Evolutionary conservation across 1,140 invertebrate genomes (phyloP), one percentile per base, ranked within the genome.

Genomic region (Ooceraea biroi): DNA sequence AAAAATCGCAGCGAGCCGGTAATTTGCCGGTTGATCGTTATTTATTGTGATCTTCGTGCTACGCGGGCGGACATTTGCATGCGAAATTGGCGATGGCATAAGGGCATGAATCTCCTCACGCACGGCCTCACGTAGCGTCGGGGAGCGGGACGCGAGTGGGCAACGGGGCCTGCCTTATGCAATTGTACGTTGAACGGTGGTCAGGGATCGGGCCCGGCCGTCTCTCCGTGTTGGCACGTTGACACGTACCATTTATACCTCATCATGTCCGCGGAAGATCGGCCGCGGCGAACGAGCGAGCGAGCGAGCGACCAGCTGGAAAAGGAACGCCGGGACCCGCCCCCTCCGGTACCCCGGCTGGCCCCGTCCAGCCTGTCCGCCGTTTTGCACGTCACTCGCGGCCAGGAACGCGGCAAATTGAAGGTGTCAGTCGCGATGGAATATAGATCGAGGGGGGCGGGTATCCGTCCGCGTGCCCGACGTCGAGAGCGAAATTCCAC

Each of bases 211-310:
- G 83, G 63, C 73, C 83, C 60, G 72, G 78, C 66, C 71, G 66
- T 89, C 85, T 80, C 65, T 80, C 12, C 71, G 44, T 78, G 69
- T 58, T 87, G 80, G 83, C 78, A 89, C 71, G 82, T 88, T 90
- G 91, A 91, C 90, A 90, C 82, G 86, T 89, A 88, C 78, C 86
- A 90, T 91, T 91, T 91, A 89, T 85, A 90, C 80, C 65, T 88
- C 84, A 85, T 91, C 86, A 71, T 85, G 88, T 87, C 73, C 61
- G 65, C 72, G 63, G 71, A 74, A 68, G 61, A 80, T 80, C 46
- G 46, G 30, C 66, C 50, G 77, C 61, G 60, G n/a, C n/a, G n/a
- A n/a, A n/a, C 46, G 57, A n/a, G 72, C 36, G 58, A 65, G 61
- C 19, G 25, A 77, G 60, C 50, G 61, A 76, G 60, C 14, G 14